These are phyloP conservation scores for Kryptolebias marmoratus DNA, from an alignment of 2,113 vertebrate genomes.

Conservation along the genomic window DNA sequence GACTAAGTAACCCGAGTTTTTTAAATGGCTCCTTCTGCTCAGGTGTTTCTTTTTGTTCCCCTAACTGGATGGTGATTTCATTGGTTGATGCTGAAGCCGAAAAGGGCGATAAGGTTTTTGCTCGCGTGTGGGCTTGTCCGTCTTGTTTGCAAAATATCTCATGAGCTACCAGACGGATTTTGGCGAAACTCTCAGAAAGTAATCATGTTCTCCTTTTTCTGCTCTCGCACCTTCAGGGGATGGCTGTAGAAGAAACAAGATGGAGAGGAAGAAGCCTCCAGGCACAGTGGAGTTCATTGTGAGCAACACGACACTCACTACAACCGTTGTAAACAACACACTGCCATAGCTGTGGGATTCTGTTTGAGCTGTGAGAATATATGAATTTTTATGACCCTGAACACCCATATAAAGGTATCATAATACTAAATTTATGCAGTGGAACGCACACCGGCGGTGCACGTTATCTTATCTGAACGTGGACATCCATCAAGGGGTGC, in stretches of 20 bases:
- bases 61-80: not conserved
- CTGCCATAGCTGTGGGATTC: not conserved
- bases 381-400: too few species aligned
- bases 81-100: not conserved
- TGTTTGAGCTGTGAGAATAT: too few species aligned
- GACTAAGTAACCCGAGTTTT: not conserved
- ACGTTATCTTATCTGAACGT: too few species aligned
- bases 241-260: constrained; percentile 59
- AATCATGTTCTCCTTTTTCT: not conserved
- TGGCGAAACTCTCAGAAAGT: too few species aligned
- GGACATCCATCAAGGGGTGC: too few species aligned
- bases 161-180: too few species aligned
- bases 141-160: too few species aligned
- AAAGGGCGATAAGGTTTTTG: too few species aligned
- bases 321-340: not conserved
- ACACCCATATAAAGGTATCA: too few species aligned
- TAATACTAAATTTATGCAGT: too few species aligned
- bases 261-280: constrained; percentile 76
- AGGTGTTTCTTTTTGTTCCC: not conserved
- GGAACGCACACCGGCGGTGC: too few species aligned
- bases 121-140: not conserved
- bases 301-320: constrained; percentile 45
- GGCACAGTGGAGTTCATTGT: constrained; percentile 80
- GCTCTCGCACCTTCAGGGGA: constrained; percentile 50
- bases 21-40: not conserved